phyloP scores from a whole-genome alignment of 2,888 invertebrate genomes.

The Sycophila texana region DNA sequence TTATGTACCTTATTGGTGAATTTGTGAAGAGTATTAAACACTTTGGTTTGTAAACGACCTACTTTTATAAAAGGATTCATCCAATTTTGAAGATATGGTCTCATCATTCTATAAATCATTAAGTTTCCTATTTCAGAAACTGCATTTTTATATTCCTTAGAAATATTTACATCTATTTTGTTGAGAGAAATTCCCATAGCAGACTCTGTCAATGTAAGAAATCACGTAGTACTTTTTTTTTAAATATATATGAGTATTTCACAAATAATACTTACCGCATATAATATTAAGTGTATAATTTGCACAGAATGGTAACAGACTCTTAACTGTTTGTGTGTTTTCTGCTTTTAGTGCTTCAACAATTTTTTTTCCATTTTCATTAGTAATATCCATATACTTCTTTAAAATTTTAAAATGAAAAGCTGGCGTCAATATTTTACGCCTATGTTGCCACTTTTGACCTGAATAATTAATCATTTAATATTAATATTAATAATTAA shows the following conservation, averaged over 20 bases:
- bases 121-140: constrained; percentile 76
- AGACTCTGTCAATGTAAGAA: constrained; percentile 39
- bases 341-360: constrained; percentile 45
- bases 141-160: constrained; percentile 78
- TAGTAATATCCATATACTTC: constrained; percentile 49
- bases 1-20: constrained; percentile 77
- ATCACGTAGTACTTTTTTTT: neutral
- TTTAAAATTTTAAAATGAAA: constrained; percentile 55
- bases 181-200: constrained; percentile 51
- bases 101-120: constrained; percentile 70
- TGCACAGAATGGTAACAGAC: constrained; percentile 44
- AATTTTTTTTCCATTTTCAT: constrained; percentile 46
- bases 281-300: constrained; percentile 55
- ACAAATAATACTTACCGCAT: constrained; percentile 59
- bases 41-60: constrained; percentile 76
- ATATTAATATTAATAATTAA: neutral
- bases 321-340: constrained; percentile 44
- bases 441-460: constrained; percentile 52
- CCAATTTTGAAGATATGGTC: constrained; percentile 73
- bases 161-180: constrained; percentile 69
- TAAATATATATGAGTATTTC: no score
- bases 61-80: constrained; percentile 58
- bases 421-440: constrained; percentile 54
- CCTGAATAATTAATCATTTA: constrained; percentile 11
- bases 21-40: constrained; percentile 76